phyloP scores from a whole-genome alignment of 2,113 vertebrate genomes.

The Chionodraco myersi region DNA sequence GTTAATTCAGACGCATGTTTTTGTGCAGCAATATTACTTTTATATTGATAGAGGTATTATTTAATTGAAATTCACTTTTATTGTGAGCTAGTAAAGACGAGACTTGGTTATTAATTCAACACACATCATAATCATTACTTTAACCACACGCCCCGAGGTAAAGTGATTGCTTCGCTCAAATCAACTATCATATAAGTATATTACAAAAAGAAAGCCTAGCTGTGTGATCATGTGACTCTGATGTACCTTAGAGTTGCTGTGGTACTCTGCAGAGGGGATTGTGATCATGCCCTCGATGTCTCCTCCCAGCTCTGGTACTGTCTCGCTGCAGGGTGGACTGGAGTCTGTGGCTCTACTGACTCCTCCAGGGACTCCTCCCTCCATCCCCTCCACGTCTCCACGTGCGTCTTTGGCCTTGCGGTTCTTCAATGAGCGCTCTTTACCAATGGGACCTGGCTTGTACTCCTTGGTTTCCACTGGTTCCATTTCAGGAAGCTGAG shows the following conservation, averaged over 20 bases:
- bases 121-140: no score
- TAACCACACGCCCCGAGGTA: no score
- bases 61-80: no score
- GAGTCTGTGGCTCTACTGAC: conserved; percentile 87
- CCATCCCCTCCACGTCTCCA: conserved; percentile 90
- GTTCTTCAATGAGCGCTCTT: conserved; percentile 97
- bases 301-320: conserved; percentile 89
- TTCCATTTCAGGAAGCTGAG: conserved; percentile 93
- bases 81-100: no score
- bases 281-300: conserved; percentile 97
- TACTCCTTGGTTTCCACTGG: conserved; percentile 95
- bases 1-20: neutral
- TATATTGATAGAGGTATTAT: no score
- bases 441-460: conserved; percentile 98
- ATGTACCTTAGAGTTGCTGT: conserved; percentile 89
- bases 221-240: neutral
- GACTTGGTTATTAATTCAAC: no score
- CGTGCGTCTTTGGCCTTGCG: conserved; percentile 96
- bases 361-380: conserved; percentile 83
- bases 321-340: conserved; percentile 87
- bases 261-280: conserved; percentile 91
- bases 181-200: neutral
- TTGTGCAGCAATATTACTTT: neutral
- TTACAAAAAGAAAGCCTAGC: neutral
- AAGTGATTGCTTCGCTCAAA: neutral